A percentile compares a stretch with the other conserved stretches of the same genome.
phyloP scores from a whole-genome alignment of 2,888 invertebrate genomes.

The Polyommatus icarus region DNA sequence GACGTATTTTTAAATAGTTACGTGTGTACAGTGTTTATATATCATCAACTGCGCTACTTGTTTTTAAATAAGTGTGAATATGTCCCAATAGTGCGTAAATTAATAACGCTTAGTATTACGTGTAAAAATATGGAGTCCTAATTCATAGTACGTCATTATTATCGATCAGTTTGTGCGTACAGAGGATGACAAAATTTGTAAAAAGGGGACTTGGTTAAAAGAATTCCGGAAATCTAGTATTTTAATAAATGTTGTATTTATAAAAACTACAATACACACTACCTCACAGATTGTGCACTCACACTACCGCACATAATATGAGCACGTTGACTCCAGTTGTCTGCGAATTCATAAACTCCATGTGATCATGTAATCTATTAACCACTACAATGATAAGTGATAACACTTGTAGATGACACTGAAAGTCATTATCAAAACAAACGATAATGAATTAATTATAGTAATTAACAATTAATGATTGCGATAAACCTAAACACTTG shows the following conservation, averaged over 20 bases:
- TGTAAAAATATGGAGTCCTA: not conserved
- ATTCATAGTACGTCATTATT: too few relatives aligned
- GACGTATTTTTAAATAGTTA: slow-evolving; percentile 6
- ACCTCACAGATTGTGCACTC: too few relatives aligned
- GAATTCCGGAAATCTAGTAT: too few relatives aligned
- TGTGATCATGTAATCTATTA: not conserved
- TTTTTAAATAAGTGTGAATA: too few relatives aligned
- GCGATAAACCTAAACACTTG: slow-evolving; percentile 19
- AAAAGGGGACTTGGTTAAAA: too few relatives aligned
- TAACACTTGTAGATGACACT: not conserved
- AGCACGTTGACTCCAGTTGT: not conserved
- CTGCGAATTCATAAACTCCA: not conserved
- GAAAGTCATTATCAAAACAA: slow-evolving; percentile 20
- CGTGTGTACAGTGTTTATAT: not conserved
- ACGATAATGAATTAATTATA: not conserved
- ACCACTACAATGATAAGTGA: slow-evolving; percentile 3
- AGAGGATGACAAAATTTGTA: too few relatives aligned
- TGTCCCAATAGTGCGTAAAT: not conserved
- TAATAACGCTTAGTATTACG: not conserved
- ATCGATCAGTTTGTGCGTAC: too few relatives aligned
- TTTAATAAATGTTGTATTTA: too few relatives aligned
- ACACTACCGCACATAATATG: too few relatives aligned
- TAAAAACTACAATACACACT: not conserved
- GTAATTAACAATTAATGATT: not conserved
- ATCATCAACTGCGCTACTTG: not conserved